These are phyloP conservation scores for Apteryx mantelli DNA, from an alignment of 2,113 vertebrate genomes.

Conservation along the genomic window DNA sequence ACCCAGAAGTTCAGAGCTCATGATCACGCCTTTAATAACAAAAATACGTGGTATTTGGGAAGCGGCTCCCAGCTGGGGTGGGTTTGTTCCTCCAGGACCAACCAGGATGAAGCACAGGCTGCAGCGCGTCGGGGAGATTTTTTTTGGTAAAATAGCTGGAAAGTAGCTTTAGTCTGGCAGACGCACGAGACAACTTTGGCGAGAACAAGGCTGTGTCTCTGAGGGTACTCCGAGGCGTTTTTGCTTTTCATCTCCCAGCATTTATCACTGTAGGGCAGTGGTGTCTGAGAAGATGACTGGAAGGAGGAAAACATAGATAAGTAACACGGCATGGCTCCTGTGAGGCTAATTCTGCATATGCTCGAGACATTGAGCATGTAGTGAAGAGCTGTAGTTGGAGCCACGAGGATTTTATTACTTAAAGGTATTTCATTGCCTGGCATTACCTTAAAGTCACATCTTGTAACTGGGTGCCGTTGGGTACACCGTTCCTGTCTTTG, in stretches of 20 bases:
- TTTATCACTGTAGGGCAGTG: constrained; percentile 59
- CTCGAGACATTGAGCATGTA: background rate
- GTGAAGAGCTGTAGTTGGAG: background rate
- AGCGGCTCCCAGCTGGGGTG: background rate
- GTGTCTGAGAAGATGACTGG: background rate
- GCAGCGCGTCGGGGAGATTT: background rate
- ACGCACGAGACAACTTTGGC: background rate
- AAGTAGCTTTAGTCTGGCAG: background rate
- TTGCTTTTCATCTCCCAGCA: background rate
- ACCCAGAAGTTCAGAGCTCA: background rate
- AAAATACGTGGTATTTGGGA: background rate
- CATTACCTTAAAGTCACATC: background rate
- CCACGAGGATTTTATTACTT: background rate
- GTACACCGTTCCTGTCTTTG: background rate
- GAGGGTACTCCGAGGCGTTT: background rate
- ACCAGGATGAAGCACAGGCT: background rate
- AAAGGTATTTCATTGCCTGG: background rate
- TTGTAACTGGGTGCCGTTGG: background rate
- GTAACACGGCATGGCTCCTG: background rate
- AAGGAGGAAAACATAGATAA: background rate
- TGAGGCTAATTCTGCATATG: too few species aligned
- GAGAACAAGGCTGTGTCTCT: background rate
- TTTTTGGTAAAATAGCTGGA: background rate
- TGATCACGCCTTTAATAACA: background rate
- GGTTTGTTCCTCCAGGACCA: rapidly evolving